Evolutionary conservation across 2,797 vertebrate genomes (phyloP).

Genomic region (Channallabes apus): DNA sequence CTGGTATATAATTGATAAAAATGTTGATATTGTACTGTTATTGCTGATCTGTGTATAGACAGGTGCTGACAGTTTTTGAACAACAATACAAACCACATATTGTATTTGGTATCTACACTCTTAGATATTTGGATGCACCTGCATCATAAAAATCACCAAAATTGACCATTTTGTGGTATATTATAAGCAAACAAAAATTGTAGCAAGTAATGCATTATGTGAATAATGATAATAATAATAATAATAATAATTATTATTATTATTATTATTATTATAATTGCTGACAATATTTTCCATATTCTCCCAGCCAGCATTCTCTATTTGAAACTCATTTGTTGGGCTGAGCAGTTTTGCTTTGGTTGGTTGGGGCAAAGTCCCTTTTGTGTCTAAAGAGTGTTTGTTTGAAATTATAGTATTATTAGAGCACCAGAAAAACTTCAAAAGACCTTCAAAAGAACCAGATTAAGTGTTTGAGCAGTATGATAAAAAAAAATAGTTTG

Average conservation of each 20-base stretch:
- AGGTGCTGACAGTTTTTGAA: not conserved
- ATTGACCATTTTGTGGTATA: not conserved
- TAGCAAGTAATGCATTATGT: not conserved
- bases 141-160: not conserved
- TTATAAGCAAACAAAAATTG: not conserved
- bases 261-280: not conserved
- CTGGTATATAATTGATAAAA: too few species aligned
- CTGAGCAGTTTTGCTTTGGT: not conserved
- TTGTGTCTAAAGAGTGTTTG: not conserved
- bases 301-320: not conserved
- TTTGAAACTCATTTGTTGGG: not conserved
- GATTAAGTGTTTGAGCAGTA: not conserved
- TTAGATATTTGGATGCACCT: not conserved
- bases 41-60: not conserved
- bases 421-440: too few species aligned
- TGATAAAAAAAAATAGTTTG: not conserved
- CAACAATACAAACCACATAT: not conserved
- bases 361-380: not conserved
- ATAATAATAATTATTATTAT: not conserved
- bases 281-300: not conserved
- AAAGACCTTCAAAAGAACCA: not conserved
- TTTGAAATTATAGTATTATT: not conserved
- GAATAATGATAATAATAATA: not conserved
- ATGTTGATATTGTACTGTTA: too few species aligned
- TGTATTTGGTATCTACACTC: not conserved